Conservation (phyloP, 2,797 vertebrate genomes). For the Alectoris magna region DNA sequence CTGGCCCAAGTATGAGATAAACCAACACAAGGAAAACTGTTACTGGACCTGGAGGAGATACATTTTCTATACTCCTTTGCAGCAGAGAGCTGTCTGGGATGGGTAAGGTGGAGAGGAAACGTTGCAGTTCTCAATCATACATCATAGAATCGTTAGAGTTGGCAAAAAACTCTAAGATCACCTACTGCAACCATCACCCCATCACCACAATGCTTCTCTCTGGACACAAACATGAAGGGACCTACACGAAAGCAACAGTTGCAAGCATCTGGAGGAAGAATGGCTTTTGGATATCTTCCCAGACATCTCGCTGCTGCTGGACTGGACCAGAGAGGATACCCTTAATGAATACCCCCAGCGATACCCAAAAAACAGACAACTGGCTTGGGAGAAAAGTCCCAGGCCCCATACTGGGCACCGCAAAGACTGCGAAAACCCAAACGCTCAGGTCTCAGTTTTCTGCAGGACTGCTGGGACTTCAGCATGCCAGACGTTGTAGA, state of each 20-base stretch:
- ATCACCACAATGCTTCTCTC: constrained; percentile 79
- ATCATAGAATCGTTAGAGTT: too few relatives aligned
- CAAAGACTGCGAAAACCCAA: background rate
- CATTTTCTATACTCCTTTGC: too few relatives aligned
- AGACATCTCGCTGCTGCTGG: background rate
- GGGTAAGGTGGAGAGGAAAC: too few relatives aligned
- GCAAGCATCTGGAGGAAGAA: background rate
- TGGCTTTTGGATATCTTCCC: background rate
- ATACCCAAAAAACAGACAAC: background rate
- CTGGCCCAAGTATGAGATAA: too few relatives aligned
- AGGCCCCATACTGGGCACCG: too few relatives aligned
- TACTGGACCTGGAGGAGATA: too few relatives aligned
- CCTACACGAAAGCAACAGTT: background rate
- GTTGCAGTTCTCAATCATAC: too few relatives aligned
- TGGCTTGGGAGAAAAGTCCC: background rate
- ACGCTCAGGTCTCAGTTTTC: background rate
- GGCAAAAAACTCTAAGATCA: too few relatives aligned
- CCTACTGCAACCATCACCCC: too few relatives aligned
- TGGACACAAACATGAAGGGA: background rate
- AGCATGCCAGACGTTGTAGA: constrained; percentile 87
- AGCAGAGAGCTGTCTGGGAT: too few relatives aligned
- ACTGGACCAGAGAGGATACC: background rate
- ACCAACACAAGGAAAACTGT: too few relatives aligned
- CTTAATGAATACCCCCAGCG: background rate
- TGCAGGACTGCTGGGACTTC: background rate